Evolutionary conservation across 2,113 vertebrate species (phyloP), one percentile per base, ranked within the genome.

Genomic region (Orthonyx spaldingii): DNA sequence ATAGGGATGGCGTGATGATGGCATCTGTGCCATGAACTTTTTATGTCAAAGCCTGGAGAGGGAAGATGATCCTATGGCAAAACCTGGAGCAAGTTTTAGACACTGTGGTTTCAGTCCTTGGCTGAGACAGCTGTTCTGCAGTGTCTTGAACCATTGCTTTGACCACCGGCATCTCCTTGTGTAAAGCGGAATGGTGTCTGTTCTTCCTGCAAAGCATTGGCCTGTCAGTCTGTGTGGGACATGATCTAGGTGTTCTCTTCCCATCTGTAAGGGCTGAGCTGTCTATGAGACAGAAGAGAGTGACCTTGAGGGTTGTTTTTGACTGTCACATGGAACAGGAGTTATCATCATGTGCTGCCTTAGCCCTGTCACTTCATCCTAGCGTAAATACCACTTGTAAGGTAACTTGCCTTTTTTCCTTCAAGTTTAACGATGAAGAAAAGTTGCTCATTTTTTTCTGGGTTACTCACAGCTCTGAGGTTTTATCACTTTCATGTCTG

Each of bases 331-430:
- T n/a, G 19, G 59, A 80, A 39, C 35, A 59, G 49, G 22, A 77
- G 21, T 44, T 46, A 53, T 32, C n/a, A 16, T 77, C 52, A 42
- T 2, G 3, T 68, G 47, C 76, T 90, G 44, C 61, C 16, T 80
- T 87, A 64, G 46, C 37, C 33, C 80, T 24, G 3, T 70, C 64
- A 8, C 35, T 78, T 88, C 56, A 63, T 92, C 55, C 37, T 16
- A 32, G 37, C 1, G 0, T 77, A 52, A 90, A 65, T 65, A 50
- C 50, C 9, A 1, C 77, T 90, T 70, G 60, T 69, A 53, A 28
- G 33, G n/a, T 63, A 87, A 79, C 57, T 91, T 90, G 52, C 23
- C 77, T 89, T 33, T 92, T 96, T 91, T 78, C 57, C 69, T 94
- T 82, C 65, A 71, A 49, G 76, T 65, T 91, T 81, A 52, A 42